A percentile compares a stretch with the other conserved stretches of the same genome.
Conservation (phyloP, 2,113 vertebrate genomes). For the Corythoichthys intestinalis region DNA sequence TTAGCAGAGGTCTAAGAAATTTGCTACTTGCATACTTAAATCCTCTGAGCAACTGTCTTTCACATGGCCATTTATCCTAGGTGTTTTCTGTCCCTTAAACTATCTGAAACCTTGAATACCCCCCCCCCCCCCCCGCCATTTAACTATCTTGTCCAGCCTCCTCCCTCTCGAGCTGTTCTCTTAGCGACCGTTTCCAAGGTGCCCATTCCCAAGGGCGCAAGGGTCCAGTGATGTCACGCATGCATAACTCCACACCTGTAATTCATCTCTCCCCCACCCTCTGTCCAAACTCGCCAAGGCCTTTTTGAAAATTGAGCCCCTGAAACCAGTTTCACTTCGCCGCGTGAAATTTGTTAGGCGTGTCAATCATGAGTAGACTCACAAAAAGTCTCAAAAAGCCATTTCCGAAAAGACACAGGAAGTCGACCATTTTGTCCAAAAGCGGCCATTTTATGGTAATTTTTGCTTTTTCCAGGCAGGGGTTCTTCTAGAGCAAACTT, state of each 20-base stretch:
- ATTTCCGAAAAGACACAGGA: neutral
- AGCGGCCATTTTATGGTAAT: neutral
- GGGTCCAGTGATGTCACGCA: constrained; percentile 72
- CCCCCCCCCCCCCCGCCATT: constrained; percentile 10
- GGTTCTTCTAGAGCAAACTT: neutral
- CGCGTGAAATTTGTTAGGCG: neutral
- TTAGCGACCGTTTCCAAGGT: constrained; percentile 77
- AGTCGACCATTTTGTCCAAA: neutral
- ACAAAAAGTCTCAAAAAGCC: neutral
- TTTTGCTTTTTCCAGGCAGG: neutral
- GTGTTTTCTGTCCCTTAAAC: neutral
- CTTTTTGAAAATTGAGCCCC: neutral
- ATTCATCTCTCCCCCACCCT: constrained; percentile 34
- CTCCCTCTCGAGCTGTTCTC: constrained; percentile 64
- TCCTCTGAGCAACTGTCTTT: no score
- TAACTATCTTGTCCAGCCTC: constrained; percentile 27
- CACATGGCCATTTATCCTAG: no score
- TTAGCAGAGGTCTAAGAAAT: no score
- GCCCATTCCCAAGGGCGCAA: constrained; percentile 66
- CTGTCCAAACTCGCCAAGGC: neutral
- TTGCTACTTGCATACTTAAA: no score
- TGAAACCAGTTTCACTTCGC: neutral
- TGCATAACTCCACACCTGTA: constrained; percentile 76
- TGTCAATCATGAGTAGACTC: neutral
- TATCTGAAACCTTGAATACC: constrained; percentile 20